Base-by-base conservation (phyloP, 2,888 invertebrate genomes). In the Limenitis camilla region DNA sequence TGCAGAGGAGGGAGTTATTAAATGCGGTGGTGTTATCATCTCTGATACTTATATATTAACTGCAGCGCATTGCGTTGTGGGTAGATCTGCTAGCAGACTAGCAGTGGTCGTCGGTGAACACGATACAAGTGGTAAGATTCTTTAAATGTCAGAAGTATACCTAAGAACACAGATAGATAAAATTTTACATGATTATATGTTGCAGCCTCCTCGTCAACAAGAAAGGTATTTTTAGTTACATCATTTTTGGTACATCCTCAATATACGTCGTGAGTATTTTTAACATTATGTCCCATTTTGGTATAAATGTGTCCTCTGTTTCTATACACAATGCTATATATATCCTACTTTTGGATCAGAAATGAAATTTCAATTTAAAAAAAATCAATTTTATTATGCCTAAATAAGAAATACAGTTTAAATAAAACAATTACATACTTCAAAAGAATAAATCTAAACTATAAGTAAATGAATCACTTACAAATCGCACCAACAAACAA, bases 11-110 rank as follows among this genome's bases (percentile, higher is more conserved):
- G 6, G 0, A 0, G 2, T 62, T 1, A 66, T 89, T n/a, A 77
- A 74, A 54, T 91, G 91, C 61, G 91, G 91, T 0, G 89, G 67
- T 0, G 78, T 79, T 31, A 89, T 91, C 54, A 88, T 91, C 55
- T 71, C 83, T 1, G 42, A 51, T 0, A 61, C 57, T 1, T 79
- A 86, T 61, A 74, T 88, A 0, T 0, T 91, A 49, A 86, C 90
- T 0, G 91, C 91, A 0, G 91, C 89, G 0, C 91, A 91, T 63
- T 91, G 91, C 61, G 55, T 90, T 6, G 71, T 73, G 0, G 78
- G 72, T 0, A 79, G 81, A 79, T 46, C 31, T 65, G 5, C 53
- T 0, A 33, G 5, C 1, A 50, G 68, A 5, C 54, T 79, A 0
- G 86, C 66, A 0, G 63, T 66, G 1, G 35, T 65, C 1, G 64